phyloP scores from a whole-genome alignment of 2,888 invertebrate genomes.

The Drosophila macrospina region DNA sequence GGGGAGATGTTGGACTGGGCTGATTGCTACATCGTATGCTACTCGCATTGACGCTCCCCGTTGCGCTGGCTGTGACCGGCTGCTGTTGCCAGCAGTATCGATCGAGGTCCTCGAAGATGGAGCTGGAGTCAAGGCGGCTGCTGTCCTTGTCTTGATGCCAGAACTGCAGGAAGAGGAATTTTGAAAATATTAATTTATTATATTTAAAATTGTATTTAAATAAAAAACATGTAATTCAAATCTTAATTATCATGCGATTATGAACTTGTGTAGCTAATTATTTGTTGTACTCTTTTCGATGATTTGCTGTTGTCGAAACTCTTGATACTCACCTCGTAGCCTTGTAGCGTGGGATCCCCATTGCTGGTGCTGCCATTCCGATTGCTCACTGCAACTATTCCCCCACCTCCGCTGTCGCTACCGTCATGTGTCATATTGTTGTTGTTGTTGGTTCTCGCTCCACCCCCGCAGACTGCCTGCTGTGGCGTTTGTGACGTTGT shows the following conservation, averaged over 20 bases:
- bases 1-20: constrained; percentile 70
- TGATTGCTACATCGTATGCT: constrained; percentile 84
- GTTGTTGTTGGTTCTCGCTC: constrained; percentile 64
- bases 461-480: constrained; percentile 47
- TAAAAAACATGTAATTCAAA: too few relatives aligned
- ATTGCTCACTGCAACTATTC: constrained; percentile 56
- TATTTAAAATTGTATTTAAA: too few relatives aligned
- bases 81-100: constrained; percentile 93
- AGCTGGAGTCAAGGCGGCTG: constrained; percentile 89
- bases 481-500: constrained; percentile 66
- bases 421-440: constrained; percentile 74
- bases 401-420: constrained; percentile 54
- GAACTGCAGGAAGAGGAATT: constrained; percentile 73
- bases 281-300: too few relatives aligned
- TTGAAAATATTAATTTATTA: too few relatives aligned
- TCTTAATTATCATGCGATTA: too few relatives aligned
- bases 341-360: constrained; percentile 84
- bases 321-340: constrained; percentile 84
- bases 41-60: constrained; percentile 83
- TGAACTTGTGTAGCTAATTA: too few relatives aligned
- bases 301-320: neutral
- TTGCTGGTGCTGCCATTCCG: constrained; percentile 67
- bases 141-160: constrained; percentile 87
- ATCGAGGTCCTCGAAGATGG: constrained; percentile 92
- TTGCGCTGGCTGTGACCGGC: constrained; percentile 80